Evolutionary conservation across 1,140 invertebrate genomes (phyloP).

Genomic region (Drosophila malerkotliana): DNA sequence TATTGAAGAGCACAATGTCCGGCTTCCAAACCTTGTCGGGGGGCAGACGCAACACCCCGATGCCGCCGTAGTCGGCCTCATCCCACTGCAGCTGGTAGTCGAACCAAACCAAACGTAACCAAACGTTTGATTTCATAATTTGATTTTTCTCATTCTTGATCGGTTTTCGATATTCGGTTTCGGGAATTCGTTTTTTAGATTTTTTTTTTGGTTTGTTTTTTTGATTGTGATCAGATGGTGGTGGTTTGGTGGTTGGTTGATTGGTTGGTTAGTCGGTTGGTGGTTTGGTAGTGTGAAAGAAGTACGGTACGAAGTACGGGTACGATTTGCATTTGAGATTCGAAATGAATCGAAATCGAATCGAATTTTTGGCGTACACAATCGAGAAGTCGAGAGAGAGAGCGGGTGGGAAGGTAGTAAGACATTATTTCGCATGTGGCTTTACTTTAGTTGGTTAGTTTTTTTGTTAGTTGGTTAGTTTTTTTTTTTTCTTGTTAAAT

Average conservation of each 20-base stretch:
- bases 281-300: conserved; percentile 53
- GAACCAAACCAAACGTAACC: conserved; percentile 98
- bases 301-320: conserved; percentile 20
- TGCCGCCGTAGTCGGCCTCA: conserved; percentile 98
- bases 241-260: conserved; percentile 53
- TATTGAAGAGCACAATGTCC: conserved; percentile 99
- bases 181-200: conserved; percentile 38
- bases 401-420: conserved; percentile 75
- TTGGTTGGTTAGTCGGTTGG: conserved; percentile 32
- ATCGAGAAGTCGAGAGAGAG: conserved; percentile 63
- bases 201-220: conserved; percentile 44
- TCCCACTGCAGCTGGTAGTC: conserved; percentile 99
- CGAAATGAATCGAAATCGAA: conserved; percentile 66
- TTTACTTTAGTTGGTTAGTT: conserved; percentile 49
- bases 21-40: conserved; percentile 99
- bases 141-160: conserved; percentile 98
- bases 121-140: conserved; percentile 99
- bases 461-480: conserved; percentile 47
- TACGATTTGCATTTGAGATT: conserved; percentile 46
- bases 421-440: conserved; percentile 72
- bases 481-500: conserved; percentile 47
- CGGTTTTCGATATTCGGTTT: conserved; percentile 50
- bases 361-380: conserved; percentile 48
- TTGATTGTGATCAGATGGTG: conserved; percentile 58
- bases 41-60: conserved; percentile 96